These are phyloP conservation scores for Neoitamus cyanurus DNA, from an alignment of 2,888 invertebrate genomes.

Conservation along the genomic window DNA sequence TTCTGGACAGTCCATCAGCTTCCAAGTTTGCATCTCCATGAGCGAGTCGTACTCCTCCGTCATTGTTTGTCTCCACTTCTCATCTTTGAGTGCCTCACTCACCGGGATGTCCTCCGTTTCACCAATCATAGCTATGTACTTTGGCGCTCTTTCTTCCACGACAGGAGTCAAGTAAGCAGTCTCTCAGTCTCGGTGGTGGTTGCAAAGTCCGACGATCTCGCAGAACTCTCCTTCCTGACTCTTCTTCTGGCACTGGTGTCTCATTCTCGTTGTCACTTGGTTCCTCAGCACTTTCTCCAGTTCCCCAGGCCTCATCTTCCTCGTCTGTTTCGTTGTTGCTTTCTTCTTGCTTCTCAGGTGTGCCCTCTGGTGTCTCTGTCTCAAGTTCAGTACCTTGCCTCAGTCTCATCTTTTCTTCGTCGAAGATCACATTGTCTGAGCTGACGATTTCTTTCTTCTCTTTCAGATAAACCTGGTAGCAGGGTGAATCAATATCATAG, in stretches of 20 bases:
- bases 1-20: background rate
- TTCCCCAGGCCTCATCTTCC: no score
- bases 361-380: no score
- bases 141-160: no score
- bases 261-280: background rate
- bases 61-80: background rate
- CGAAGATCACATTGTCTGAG: no score
- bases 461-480: background rate
- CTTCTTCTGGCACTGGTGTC: background rate
- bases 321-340: background rate
- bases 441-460: no score
- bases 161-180: no score
- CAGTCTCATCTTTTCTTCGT: no score
- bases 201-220: background rate
- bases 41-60: background rate
- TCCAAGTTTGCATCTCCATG: background rate
- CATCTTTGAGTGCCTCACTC: background rate
- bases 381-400: no score
- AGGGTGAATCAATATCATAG: background rate
- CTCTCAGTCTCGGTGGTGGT: no score
- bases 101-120: background rate
- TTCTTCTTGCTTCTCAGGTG: no score
- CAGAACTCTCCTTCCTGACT: background rate
- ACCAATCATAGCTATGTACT: no score
- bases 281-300: no score